Evolutionary conservation across 1,140 invertebrate genomes (phyloP), one percentile per base, ranked within the genome.

Genomic region (Cylas formicarius): DNA sequence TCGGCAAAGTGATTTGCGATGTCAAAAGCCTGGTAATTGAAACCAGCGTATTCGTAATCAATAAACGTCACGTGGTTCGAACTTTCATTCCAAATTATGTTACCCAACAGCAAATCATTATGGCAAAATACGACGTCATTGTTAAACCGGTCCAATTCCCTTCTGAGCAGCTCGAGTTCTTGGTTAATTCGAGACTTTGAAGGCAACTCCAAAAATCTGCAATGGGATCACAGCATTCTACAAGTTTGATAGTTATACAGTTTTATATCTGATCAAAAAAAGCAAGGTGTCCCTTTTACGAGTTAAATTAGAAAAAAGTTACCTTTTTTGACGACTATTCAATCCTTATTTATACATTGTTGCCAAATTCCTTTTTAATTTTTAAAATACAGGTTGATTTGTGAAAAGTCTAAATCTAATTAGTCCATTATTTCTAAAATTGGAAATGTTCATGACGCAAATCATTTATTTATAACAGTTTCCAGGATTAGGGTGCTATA

Each of bases 1-100:
- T 99, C 95, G 58, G 84, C 82, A 73, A 98, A 98, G 73, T 99
- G 94, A 74, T 98, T 97, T 10, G 84, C 95, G 65, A 99, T 94
- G 70, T 99, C 96, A 69, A 79, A 98, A 1, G 90, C 85, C 68
- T 94, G 89, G 71, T 90, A 95, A 70, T 98, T 99, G 56, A 82
- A 82, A 44, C 77, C 84, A 5, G 88, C 86, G 71, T 99, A 99
- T 67, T 99, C 96, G 69, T 90, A 98, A 69, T 99, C 96, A 57
- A 99, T 99, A 65, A 99, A 98, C 14, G 80, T 81, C 3, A 97
- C 80, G 52, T 72, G 72, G 53, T 78, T 73, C 57, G 77, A 73
- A 44, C 76, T 71, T 60, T 81, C 66, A 58, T 89, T 80, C 60
- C 85, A 85, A 37, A 99, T 80, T 42, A 99, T 81, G 71, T 99